Evolutionary conservation across 1,140 invertebrate genomes (phyloP).

Genomic region (Chionoecetes opilio): DNA sequence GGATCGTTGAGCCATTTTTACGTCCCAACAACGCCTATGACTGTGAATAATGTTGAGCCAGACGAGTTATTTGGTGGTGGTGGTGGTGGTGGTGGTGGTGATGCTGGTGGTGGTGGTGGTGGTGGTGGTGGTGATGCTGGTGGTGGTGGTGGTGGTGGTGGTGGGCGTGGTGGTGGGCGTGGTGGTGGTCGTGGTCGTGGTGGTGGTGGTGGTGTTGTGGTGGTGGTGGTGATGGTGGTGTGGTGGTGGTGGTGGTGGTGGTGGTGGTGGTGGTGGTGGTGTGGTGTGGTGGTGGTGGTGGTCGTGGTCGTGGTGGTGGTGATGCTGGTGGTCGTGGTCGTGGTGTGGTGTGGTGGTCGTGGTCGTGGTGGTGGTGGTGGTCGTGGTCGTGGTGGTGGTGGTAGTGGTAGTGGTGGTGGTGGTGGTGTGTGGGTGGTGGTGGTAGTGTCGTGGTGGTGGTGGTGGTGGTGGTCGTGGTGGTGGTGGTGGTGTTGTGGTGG

Average conservation of each 20-base stretch:
- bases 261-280: not conserved
- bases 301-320: not conserved
- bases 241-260: too few species aligned
- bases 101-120: not conserved
- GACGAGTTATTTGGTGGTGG: not conserved
- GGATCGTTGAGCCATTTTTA: not conserved
- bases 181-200: not conserved
- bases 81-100: not conserved
- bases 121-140: not conserved
- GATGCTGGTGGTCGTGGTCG: not conserved
- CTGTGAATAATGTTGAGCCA: not conserved
- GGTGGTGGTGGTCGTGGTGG: not conserved
- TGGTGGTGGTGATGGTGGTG: not conserved
- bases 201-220: slow-evolving; percentile 4
- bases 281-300: not conserved
- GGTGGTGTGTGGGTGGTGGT: too few species aligned
- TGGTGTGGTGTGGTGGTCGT: not conserved
- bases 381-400: too few species aligned
- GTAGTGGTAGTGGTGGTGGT: too few species aligned
- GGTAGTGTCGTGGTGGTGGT: not conserved
- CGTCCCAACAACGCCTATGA: slow-evolving; percentile 1
- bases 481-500: too few species aligned
- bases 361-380: too few species aligned
- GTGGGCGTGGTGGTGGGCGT: not conserved
- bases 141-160: not conserved